Evolutionary conservation across 2,113 vertebrate genomes (phyloP).

Genomic region (Aldabrachelys gigantea): DNA sequence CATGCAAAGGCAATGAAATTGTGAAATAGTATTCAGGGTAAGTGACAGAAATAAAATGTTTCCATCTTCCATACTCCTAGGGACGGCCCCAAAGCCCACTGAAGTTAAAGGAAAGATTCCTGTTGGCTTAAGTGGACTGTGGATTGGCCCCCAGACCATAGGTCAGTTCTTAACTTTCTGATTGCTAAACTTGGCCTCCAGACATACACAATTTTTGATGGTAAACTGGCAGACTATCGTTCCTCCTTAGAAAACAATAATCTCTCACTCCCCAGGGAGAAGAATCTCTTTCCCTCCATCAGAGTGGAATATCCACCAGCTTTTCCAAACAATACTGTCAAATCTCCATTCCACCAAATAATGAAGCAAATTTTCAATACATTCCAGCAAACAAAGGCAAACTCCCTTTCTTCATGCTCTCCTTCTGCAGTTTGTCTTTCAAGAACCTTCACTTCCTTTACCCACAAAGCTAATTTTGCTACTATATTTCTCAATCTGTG

Average conservation of each 20-base stretch:
- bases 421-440: neutral
- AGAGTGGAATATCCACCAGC: conserved; percentile 17
- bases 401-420: neutral
- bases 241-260: conserved; percentile 48
- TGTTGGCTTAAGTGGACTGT: neutral
- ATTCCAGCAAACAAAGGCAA: neutral
- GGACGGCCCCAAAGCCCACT: conserved; percentile 22
- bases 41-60: conserved; percentile 36
- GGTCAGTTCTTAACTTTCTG: conserved; percentile 65
- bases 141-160: conserved; percentile 23
- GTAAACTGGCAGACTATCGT: conserved; percentile 32
- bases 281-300: conserved; percentile 33
- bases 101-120: neutral
- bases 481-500: neutral
- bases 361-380: conserved; percentile 20
- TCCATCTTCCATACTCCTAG: neutral
- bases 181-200: conserved; percentile 65
- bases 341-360: conserved; percentile 32
- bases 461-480: neutral
- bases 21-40: neutral
- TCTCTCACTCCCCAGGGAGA: neutral
- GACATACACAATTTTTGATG: neutral
- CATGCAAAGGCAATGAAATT: rapidly evolving
- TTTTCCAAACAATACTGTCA: conserved; percentile 27
- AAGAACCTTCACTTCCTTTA: neutral